A percentile compares a stretch with the other conserved stretches of the same genome.
These are phyloP conservation scores for Oreochromis tanganicae DNA, from an alignment of 2,113 vertebrate species.

Conservation along the genomic window DNA sequence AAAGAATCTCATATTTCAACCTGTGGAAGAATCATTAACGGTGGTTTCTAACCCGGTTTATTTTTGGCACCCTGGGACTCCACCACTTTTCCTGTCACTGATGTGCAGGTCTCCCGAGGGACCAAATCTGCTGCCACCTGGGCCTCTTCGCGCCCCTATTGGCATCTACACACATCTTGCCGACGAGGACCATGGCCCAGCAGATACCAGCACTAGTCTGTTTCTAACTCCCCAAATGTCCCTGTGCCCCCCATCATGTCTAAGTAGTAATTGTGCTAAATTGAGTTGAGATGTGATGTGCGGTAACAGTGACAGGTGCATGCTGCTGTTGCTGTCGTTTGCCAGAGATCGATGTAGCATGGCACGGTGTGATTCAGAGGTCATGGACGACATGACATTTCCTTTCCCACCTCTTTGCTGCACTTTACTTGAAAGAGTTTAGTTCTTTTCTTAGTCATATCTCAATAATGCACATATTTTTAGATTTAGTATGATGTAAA, in stretches of 20 bases:
- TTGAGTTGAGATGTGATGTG: neutral
- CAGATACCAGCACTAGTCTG: no score
- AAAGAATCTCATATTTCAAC: neutral
- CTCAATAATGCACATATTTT: neutral
- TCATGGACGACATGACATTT: neutral
- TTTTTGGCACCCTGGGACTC: neutral
- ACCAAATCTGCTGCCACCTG: neutral
- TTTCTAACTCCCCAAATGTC: neutral
- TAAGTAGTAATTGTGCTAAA: neutral
- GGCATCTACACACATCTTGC: neutral
- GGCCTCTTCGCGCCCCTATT: neutral
- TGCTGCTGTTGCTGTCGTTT: neutral
- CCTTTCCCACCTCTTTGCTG: neutral
- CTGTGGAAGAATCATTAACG: neutral
- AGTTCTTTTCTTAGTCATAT: neutral
- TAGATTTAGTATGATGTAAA: neutral
- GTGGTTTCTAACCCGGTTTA: neutral
- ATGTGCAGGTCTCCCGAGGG: neutral
- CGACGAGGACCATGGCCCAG: neutral
- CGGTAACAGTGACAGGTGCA: neutral
- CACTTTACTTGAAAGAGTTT: neutral
- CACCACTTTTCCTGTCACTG: neutral
- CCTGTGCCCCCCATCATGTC: neutral
- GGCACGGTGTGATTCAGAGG: neutral
- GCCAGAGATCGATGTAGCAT: neutral